Evolutionary conservation across 1,140 invertebrate genomes (phyloP), one percentile per base, ranked within the genome.

Genomic region (Drosophila chauvacae): DNA sequence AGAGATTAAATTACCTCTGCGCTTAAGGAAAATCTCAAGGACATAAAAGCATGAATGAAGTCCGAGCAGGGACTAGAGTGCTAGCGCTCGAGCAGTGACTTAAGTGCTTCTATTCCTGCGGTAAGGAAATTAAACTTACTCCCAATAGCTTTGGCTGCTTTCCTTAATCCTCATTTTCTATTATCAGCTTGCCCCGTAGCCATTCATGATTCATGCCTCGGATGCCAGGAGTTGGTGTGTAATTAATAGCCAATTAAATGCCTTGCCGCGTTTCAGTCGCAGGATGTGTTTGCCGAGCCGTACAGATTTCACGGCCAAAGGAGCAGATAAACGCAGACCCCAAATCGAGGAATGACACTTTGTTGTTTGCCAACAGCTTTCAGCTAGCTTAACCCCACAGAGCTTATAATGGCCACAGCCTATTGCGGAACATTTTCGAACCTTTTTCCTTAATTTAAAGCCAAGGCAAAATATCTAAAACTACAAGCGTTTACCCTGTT

Each of bases 161-260:
- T 59, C 18, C 50, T 11, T 37, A 63, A 42, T 42, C 26, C 23
- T 28, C 13, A 7, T 14, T 20, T 28, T 39, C n/a, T 41, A 37
- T 68, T 68, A 51, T 66, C 26, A 41, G 14, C 18, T 9, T 26
- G 16, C 16, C 28, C n/a, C 44, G 10, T n/a, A 48, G 47, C n/a
- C 44, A 50, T 41, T 66, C 30, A 63, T 37, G 61, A 39, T 48
- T 39, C 61, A 48, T 33, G 33, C 35, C 11, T 18, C 18, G 33
- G 11, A 39, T 65, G 18, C 16, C 33, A 20, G 23, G 26, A 47
- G 42, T 42, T 30, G n/a, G 33, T 44, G 42, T 35, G 70, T 62
- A 74, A 74, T 74, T 74, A 74, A 63, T 55, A 48, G 33, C 35
- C 48, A 74, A 74, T 74, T 74, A 62, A 74, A 74, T 74, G 70